Conservation (phyloP, 1,140 invertebrate genomes). For the Zeugodacus cucurbitae region DNA sequence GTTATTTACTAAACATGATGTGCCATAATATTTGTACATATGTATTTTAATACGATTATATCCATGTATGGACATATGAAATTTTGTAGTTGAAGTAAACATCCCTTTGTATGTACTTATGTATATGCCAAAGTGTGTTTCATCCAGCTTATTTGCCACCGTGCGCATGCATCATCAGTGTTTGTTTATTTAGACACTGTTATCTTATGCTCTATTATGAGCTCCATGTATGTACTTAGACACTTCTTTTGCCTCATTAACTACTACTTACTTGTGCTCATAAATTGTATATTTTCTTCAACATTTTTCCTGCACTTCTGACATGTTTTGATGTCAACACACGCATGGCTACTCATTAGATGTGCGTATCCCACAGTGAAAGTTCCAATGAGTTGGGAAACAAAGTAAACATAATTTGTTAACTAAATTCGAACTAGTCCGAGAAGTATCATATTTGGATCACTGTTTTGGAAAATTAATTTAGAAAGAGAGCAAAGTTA, state of each 20-base stretch:
- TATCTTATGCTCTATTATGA: background rate
- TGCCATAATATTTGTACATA: too few relatives aligned
- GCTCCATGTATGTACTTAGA: background rate
- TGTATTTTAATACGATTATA: too few relatives aligned
- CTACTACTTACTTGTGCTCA: conserved; percentile 4
- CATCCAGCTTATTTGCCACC: background rate
- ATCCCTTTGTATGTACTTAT: background rate
- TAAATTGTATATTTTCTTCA: background rate
- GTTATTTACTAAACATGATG: too few relatives aligned
- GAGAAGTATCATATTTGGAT: too few relatives aligned
- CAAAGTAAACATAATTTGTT: too few relatives aligned
- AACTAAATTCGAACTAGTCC: too few relatives aligned
- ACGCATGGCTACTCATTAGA: background rate
- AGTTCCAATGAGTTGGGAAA: too few relatives aligned
- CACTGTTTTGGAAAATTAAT: too few relatives aligned
- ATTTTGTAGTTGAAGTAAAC: too few relatives aligned
- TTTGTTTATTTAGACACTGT: background rate
- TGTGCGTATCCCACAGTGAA: background rate
- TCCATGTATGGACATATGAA: too few relatives aligned
- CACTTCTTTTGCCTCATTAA: conserved; percentile 20
- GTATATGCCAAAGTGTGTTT: background rate
- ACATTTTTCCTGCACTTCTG: background rate
- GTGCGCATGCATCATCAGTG: background rate
- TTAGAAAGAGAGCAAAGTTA: too few relatives aligned
- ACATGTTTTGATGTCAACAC: background rate